phyloP scores from a whole-genome alignment of 1,140 invertebrate genomes.

The Panagrolaimus sp. region DNA sequence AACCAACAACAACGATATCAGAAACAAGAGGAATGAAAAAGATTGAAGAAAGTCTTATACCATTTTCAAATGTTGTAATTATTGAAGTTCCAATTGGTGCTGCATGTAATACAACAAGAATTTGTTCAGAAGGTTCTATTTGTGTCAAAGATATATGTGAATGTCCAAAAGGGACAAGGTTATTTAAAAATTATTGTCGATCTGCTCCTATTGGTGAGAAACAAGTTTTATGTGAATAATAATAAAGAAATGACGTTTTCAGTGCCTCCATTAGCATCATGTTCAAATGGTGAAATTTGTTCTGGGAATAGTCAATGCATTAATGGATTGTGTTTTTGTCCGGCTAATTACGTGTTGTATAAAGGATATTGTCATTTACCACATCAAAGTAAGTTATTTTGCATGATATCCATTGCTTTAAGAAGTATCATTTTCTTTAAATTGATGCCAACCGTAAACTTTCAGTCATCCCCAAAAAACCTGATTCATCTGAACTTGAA shows the following conservation, averaged over 20 bases:
- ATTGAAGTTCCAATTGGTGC: not conserved
- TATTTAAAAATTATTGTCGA: not conserved
- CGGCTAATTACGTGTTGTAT: not conserved
- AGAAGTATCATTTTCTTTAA: no score
- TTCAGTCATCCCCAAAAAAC: not conserved
- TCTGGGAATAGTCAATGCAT: not conserved
- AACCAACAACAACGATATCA: no score
- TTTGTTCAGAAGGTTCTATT: not conserved
- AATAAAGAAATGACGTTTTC: no score
- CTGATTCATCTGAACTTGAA: no score
- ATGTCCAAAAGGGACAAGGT: slow-evolving; percentile 15
- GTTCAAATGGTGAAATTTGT: not conserved
- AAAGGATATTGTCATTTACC: slow-evolving; percentile 10
- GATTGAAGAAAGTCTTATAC: not conserved
- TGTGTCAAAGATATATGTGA: slow-evolving; percentile 17
- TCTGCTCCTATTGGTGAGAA: not conserved
- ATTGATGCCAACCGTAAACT: no score
- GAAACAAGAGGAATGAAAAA: not conserved
- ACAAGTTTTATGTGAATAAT: no score
- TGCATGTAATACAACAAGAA: not conserved
- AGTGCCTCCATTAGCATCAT: not conserved
- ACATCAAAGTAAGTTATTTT: not conserved
- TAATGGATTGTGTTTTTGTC: not conserved
- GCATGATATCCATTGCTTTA: no score
- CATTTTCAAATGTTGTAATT: not conserved